phyloP scores from a whole-genome alignment of 2,888 invertebrate genomes.

The Carabus problematicus region DNA sequence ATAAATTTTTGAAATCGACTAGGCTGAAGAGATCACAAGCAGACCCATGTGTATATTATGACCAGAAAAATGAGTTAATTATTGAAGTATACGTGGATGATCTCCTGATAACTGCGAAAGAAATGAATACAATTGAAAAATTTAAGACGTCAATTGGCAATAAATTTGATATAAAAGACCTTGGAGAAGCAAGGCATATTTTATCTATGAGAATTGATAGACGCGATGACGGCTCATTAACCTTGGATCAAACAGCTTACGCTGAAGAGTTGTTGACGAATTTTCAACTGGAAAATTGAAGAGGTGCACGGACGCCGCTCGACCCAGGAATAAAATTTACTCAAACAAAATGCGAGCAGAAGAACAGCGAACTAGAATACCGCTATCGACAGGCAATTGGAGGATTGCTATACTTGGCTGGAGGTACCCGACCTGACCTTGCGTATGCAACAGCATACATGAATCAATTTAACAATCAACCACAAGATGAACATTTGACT shows the following conservation, averaged over 20 bases:
- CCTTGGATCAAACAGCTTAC: constrained; percentile 15
- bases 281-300: neutral
- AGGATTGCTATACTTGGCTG: constrained; percentile 18
- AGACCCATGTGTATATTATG: constrained; percentile 25
- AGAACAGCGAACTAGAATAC: neutral
- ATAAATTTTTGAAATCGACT: constrained; percentile 8
- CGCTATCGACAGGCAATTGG: constrained; percentile 15
- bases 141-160: constrained; percentile 10
- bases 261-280: constrained; percentile 16
- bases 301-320: constrained; percentile 10
- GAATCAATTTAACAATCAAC: constrained; percentile 27
- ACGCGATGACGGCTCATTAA: constrained; percentile 4
- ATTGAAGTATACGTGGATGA: constrained; percentile 21
- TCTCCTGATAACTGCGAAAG: constrained; percentile 1
- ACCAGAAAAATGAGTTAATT: constrained; percentile 2
- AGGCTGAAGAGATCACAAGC: constrained; percentile 7
- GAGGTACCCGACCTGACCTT: constrained; percentile 22
- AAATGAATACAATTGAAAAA: constrained; percentile 1
- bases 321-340: constrained; percentile 10
- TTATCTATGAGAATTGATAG: constrained; percentile 8
- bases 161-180: constrained; percentile 14
- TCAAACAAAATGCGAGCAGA: neutral
- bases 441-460: constrained; percentile 22
- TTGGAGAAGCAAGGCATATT: constrained; percentile 17
- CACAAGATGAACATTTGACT: constrained; percentile 16